These are phyloP conservation scores for Caenorhabditis tropicalis DNA, from an alignment of 1,140 invertebrate genomes.

Conservation along the genomic window DNA sequence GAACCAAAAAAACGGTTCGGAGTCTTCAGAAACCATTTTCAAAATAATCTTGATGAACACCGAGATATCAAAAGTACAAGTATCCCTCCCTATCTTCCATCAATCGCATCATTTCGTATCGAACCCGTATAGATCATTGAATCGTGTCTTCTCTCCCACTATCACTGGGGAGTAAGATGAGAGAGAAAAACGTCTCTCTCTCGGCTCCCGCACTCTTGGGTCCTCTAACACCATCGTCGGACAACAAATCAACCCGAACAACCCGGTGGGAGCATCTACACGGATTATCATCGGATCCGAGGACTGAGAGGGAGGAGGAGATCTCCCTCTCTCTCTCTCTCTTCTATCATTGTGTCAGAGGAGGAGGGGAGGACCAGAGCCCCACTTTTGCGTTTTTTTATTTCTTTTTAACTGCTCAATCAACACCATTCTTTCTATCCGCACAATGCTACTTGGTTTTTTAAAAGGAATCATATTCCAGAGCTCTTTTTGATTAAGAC, in stretches of 20 bases:
- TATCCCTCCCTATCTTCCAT: neutral
- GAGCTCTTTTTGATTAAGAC: too few relatives aligned
- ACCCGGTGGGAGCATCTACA: neutral
- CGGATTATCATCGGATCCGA: neutral
- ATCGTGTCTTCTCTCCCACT: neutral
- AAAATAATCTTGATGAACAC: too few relatives aligned
- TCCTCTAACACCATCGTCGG: slow-evolving; percentile 21
- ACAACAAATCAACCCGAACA: slow-evolving; percentile 39
- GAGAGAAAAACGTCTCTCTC: too few relatives aligned
- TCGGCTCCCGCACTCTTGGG: neutral
- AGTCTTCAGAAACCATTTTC: too few relatives aligned
- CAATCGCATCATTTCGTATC: neutral
- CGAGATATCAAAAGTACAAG: too few relatives aligned
- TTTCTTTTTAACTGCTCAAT: slow-evolving; percentile 31
- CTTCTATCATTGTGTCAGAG: neutral
- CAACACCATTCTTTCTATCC: neutral
- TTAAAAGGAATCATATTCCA: too few relatives aligned
- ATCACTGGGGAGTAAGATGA: too few relatives aligned
- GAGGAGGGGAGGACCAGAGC: neutral
- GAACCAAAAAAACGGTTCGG: too few relatives aligned
- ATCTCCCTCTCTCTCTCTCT: neutral
- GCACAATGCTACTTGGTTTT: too few relatives aligned
- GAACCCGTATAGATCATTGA: slow-evolving; percentile 34
- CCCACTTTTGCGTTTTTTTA: neutral
- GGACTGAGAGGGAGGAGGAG: neutral